Evolutionary conservation across 2,113 vertebrate genomes (phyloP).

Genomic region (Scatophagus argus): DNA sequence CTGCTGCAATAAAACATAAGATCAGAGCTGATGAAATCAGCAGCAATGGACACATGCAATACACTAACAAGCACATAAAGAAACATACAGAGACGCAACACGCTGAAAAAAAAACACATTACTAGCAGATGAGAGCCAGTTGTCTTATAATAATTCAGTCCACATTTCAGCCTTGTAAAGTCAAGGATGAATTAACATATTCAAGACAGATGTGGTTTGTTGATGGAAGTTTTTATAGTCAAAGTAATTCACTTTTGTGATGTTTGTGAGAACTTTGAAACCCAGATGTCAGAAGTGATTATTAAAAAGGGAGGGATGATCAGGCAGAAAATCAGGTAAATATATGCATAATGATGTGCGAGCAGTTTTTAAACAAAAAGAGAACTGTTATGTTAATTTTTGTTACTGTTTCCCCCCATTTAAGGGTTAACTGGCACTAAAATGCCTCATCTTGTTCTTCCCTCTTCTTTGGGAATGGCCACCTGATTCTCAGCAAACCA

Average conservation of each 20-base stretch:
- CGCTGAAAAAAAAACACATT: slow-evolving; percentile 11
- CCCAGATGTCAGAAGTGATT: background rate
- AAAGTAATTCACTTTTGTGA: slow-evolving; percentile 18
- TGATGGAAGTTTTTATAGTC: slow-evolving; percentile 31
- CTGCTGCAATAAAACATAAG: slow-evolving; percentile 47
- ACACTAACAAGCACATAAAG: slow-evolving; percentile 47
- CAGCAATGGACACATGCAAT: slow-evolving; percentile 24
- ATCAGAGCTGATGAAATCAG: slow-evolving; percentile 55
- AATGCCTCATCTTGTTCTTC: background rate
- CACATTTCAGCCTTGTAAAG: slow-evolving; percentile 51
- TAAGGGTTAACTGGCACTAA: background rate
- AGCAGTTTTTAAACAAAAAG: no score
- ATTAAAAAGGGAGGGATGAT: background rate
- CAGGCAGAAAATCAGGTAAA: background rate
- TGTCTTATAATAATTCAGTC: slow-evolving; percentile 42
- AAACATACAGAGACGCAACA: slow-evolving; percentile 1
- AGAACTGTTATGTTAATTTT: no score
- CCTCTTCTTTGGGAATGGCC: background rate
- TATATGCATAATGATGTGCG: background rate
- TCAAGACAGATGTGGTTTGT: slow-evolving; percentile 58
- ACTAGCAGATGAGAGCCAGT: slow-evolving; percentile 46
- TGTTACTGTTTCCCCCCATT: no score
- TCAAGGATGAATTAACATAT: slow-evolving; percentile 53
- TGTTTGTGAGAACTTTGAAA: background rate
- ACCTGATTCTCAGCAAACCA: background rate